Evolutionary conservation across 37 sponge, comb jelly and placozoan species (phyloP), one percentile per base, ranked within the genome.

Genomic region (Aplysina aerophoba): DNA sequence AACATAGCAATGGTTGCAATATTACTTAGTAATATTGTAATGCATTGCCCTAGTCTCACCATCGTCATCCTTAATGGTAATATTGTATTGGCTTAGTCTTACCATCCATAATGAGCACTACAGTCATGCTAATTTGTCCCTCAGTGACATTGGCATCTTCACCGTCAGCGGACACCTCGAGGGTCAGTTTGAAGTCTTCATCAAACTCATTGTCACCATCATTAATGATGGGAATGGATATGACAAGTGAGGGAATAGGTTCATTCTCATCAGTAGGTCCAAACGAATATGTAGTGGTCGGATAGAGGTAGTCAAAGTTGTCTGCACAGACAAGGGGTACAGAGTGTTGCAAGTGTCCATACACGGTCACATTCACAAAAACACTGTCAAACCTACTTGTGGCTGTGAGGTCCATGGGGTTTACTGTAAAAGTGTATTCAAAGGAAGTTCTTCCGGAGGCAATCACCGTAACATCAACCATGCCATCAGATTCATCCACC

Each of bases 401-500:
- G 50, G 50, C 78, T 36, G 31, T 36, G 21, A 75, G 39, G 78
- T 75, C 53, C 78, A 75, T 75, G 21, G 78, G 44, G n/a, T 17
- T 41, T 13, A 75, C 78, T 41, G 31, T 19, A 24, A 75, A 20
- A 8, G 20, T 44, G 78, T 53, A 75, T 24, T 15, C 11, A 25
- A 75, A 75, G 37, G 78, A 40, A 4, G 78, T 44, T 30, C 40
- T 50, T 1, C 50, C 50, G 8, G 78, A 75, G 41, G 78, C 78
- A 3, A 75, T 3, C 16, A 75, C 21, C 21, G 8, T 41, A 36
- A 75, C 78, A 4, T 53, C n/a, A n/a, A 75, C n/a, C 24, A 16
- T 2, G 17, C 53, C 53, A 21, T 75, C 78, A 25, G 41, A 44
- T 36, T 75, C 78, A 8, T 8, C 1, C 33, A 36, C 20, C 78